These are phyloP conservation scores for Myripristis jacobus DNA, from an alignment of 2,797 vertebrate genomes.

Conservation along the genomic window DNA sequence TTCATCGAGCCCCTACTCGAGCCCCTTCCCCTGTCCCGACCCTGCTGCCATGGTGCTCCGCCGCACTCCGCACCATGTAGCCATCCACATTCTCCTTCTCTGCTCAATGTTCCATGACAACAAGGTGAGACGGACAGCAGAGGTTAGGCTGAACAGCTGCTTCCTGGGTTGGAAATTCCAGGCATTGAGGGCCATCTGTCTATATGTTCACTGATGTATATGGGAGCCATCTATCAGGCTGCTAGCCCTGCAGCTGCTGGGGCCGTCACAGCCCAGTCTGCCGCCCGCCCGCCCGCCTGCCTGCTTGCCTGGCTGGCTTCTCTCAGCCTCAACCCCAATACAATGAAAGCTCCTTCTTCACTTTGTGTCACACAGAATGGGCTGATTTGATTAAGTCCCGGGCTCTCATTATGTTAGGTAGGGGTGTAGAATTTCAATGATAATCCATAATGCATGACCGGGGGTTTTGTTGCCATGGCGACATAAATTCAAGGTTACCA, in stretches of 20 bases:
- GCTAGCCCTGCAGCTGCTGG: constrained; percentile 91
- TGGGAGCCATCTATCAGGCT: constrained; percentile 97
- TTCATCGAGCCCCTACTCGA: constrained; percentile 65
- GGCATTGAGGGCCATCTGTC: constrained; percentile 99
- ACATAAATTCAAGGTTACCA: constrained; percentile 99
- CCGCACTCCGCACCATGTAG: constrained; percentile 68
- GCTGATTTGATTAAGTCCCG: constrained; percentile 99
- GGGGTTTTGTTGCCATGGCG: constrained; percentile 97
- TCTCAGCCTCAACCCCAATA: constrained; percentile 85
- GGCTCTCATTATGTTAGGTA: constrained; percentile 99
- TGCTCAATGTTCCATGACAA: constrained; percentile 94
- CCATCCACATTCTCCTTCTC: constrained; percentile 90
- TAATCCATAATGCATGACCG: constrained; percentile 99
- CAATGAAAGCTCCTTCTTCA: constrained; percentile 96
- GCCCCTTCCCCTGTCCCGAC: constrained; percentile 42
- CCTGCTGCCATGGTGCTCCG: constrained; percentile 41
- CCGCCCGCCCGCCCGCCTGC: constrained; percentile 71
- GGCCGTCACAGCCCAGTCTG: constrained; percentile 84
- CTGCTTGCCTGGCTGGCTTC: constrained; percentile 70
- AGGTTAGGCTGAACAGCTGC: constrained; percentile 97
- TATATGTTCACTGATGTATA: constrained; percentile 96
- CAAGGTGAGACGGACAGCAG: constrained; percentile 95
- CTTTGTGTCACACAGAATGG: constrained; percentile 98
- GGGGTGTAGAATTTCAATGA: constrained; percentile 99
- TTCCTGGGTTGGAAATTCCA: constrained; percentile 94